A percentile compares a stretch with the other conserved stretches of the same genome.
These are phyloP conservation scores for Archegozetes longisetosus DNA, from an alignment of 1,140 invertebrate species.

Conservation along the genomic window DNA sequence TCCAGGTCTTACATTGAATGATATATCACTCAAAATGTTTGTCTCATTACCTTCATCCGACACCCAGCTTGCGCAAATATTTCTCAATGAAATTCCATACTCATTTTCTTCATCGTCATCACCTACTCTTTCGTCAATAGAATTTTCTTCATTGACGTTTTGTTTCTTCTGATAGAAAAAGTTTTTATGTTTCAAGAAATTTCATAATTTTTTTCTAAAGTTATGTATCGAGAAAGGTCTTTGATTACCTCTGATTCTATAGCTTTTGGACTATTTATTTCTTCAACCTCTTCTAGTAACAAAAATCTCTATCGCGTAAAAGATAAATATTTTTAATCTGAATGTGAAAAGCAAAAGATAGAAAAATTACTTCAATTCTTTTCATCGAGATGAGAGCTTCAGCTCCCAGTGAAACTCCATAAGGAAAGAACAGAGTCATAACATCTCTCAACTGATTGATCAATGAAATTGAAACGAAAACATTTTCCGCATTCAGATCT, in stretches of 20 bases:
- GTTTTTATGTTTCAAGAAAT: no score
- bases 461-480: constrained; percentile 54
- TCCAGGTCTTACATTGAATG: constrained; percentile 40
- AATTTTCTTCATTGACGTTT: no score
- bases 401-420: constrained; percentile 39
- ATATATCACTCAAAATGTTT: constrained; percentile 36
- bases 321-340: constrained; percentile 54
- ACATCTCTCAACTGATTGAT: constrained; percentile 48
- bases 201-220: no score
- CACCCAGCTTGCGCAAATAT: constrained; percentile 28
- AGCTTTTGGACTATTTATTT: no score
- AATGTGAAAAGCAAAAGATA: background rate
- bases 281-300: constrained; percentile 24
- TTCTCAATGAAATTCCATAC: constrained; percentile 24
- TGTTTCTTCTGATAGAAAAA: no score
- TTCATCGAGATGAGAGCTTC: constrained; percentile 41
- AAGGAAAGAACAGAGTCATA: constrained; percentile 48
- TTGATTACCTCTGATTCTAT: no score
- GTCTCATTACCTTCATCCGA: constrained; percentile 14
- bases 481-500: constrained; percentile 49
- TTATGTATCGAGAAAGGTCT: no score
- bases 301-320: constrained; percentile 22
- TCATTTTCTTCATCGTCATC: constrained; percentile 17
- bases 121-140: constrained; percentile 4
- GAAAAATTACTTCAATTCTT: constrained; percentile 28